Percentiles rank a stretch among this genome's conserved stretches.
phyloP scores from a whole-genome alignment of 2,797 vertebrate species.

The Urocyon cinereoargenteus region DNA sequence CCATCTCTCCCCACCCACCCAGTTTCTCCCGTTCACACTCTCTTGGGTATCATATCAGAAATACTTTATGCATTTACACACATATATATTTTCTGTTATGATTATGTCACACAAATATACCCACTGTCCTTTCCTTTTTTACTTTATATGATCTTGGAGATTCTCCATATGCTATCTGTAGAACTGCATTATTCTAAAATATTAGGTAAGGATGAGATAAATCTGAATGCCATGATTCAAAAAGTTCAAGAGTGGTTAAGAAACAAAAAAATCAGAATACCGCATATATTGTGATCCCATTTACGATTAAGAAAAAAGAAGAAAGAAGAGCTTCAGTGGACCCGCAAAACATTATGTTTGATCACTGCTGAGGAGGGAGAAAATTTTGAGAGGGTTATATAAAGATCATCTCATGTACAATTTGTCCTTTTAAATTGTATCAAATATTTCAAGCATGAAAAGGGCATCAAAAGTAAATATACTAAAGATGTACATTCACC shows the following conservation, averaged over 20 bases:
- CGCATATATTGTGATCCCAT: background rate
- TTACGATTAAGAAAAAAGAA: background rate
- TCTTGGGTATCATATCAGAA: background rate
- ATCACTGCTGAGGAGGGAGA: background rate
- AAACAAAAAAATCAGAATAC: background rate
- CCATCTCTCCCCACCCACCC: background rate
- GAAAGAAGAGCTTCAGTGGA: background rate
- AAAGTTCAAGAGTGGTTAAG: background rate
- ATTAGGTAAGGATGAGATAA: background rate
- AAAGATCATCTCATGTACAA: background rate
- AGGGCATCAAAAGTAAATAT: background rate
- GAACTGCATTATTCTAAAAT: slow-evolving; percentile 7
- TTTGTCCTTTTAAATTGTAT: slow-evolving; percentile 2
- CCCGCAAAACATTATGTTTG: background rate
- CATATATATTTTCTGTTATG: background rate
- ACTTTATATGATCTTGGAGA: background rate
- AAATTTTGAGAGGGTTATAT: background rate
- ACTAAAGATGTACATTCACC: background rate
- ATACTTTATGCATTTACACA: background rate
- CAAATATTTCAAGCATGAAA: slow-evolving; percentile 6
- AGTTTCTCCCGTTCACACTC: background rate
- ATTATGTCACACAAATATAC: background rate
- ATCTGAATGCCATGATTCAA: background rate
- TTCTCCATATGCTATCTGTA: background rate
- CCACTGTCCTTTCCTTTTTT: background rate